Conservation (phyloP, 2,113 vertebrate genomes). For the Catagonus wagneri region DNA sequence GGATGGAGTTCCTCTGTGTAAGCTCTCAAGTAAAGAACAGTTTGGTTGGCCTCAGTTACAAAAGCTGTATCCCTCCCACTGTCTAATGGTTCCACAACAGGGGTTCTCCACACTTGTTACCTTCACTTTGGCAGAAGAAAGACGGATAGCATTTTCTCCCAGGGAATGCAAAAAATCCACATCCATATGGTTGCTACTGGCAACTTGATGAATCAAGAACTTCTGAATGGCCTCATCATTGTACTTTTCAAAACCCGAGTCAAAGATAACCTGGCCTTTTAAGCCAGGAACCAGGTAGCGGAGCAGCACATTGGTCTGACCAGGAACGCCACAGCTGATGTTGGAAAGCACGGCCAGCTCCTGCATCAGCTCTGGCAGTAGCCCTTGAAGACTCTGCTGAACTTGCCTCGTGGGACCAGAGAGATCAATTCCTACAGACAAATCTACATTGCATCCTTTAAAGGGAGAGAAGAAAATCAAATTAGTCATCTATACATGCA, state of each 20-base stretch:
- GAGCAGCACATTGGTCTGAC: slow-evolving; percentile 75
- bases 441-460: slow-evolving; percentile 89
- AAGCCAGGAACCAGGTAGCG: slow-evolving; percentile 84
- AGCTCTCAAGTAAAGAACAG: not conserved
- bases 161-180: slow-evolving; percentile 87
- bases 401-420: slow-evolving; percentile 82
- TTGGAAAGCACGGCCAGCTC: slow-evolving; percentile 82
- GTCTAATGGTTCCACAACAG: no score
- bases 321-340: slow-evolving; percentile 84
- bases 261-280: slow-evolving; percentile 80
- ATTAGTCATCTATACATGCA: not conserved
- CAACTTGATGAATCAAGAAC: slow-evolving; percentile 83
- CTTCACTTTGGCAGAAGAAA: slow-evolving; percentile 82
- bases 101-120: slow-evolving; percentile 67
- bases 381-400: slow-evolving; percentile 83
- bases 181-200: slow-evolving; percentile 86
- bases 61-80: not conserved
- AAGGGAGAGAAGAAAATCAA: slow-evolving; percentile 27
- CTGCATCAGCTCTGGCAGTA: slow-evolving; percentile 86
- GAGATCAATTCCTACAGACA: slow-evolving; percentile 92
- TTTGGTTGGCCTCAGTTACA: not conserved
- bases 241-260: slow-evolving; percentile 88
- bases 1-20: not conserved
- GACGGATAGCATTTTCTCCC: slow-evolving; percentile 82
- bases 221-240: slow-evolving; percentile 84